Evolutionary conservation across 2,797 vertebrate genomes (phyloP), one percentile per base, ranked within the genome.

Genomic region (Anableps anableps): DNA sequence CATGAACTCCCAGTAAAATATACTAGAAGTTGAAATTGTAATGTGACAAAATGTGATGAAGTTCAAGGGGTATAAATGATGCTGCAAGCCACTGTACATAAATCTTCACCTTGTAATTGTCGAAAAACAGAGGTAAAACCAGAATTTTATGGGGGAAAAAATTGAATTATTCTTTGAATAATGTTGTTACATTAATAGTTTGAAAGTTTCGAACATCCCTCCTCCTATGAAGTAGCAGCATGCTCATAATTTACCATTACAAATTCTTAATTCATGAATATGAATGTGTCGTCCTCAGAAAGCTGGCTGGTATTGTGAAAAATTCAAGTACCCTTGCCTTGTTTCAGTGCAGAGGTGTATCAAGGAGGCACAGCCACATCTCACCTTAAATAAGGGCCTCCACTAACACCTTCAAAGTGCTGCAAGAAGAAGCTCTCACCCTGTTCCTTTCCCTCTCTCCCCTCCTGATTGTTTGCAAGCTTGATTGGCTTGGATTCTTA

Each of bases 401-500:
- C 88, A 88, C 91, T 94, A 90, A 92, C 87, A 92, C 89, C 88
- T 92, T 93, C 87, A 92, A 91, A 94, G 89, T 80, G 38, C 84
- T 75, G 76, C 78, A 87, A 91, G 88, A 86, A 88, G 78, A 81
- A 84, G 75, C 85, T 90, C 85, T 89, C 80, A 55, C 79, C 45
- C 66, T 89, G 68, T 88, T 85, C 85, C 78, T 90, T 87, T 85
- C 66, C 83, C 77, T 85, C 86, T 86, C 71, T 71, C 68, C 68
- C 76, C 86, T 29, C 79, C 78, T 91, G 90, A 93, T 95, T 94
- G 90, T 91, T 84, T 88, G 84, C 88, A 74, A 83, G 86, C 90
- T 87, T 92, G 88, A 91, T 94, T 92, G 76, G 86, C 83, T 90
- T 77, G 86, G 88, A 91, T 93, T 94, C 90, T 88, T 94, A 89